Percentiles rank a stretch among this genome's conserved stretches.
Evolutionary conservation across 2,888 invertebrate genomes (phyloP).

Genomic region (Proisotoma minuta): DNA sequence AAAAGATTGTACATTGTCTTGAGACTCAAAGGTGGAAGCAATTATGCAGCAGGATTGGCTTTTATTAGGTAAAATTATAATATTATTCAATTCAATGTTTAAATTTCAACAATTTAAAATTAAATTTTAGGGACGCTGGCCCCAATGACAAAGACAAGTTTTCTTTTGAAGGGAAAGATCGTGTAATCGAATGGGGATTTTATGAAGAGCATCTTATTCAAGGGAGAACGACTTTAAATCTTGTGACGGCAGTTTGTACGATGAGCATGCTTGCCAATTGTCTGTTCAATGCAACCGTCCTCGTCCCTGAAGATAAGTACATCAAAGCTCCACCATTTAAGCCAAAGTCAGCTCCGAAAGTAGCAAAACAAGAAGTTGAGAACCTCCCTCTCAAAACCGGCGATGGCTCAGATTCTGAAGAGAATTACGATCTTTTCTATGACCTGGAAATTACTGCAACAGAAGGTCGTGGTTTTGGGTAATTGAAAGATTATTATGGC

Average conservation of each 20-base stretch:
- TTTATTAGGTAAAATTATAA: not conserved
- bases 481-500: not conserved
- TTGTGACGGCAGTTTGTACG: not conserved
- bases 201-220: constrained; percentile 8
- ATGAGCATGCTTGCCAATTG: constrained; percentile 3
- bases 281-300: not conserved
- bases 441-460: constrained; percentile 1
- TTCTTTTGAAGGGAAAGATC: not conserved
- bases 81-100: not conserved
- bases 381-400: not conserved
- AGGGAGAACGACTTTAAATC: not conserved
- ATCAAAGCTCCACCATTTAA: not conserved
- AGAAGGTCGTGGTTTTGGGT: not conserved
- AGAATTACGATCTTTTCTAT: constrained; percentile 3
- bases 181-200: constrained; percentile 6
- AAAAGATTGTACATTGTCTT: constrained; percentile 3
- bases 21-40: not conserved
- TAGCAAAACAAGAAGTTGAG: not conserved
- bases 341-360: not conserved
- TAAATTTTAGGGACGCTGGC: constrained; percentile 7
- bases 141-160: not conserved
- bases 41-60: not conserved
- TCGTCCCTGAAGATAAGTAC: not conserved
- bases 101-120: no score
- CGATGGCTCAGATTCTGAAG: not conserved